Conservation (phyloP, 2,113 vertebrate genomes). For the Synchiropus splendidus region DNA sequence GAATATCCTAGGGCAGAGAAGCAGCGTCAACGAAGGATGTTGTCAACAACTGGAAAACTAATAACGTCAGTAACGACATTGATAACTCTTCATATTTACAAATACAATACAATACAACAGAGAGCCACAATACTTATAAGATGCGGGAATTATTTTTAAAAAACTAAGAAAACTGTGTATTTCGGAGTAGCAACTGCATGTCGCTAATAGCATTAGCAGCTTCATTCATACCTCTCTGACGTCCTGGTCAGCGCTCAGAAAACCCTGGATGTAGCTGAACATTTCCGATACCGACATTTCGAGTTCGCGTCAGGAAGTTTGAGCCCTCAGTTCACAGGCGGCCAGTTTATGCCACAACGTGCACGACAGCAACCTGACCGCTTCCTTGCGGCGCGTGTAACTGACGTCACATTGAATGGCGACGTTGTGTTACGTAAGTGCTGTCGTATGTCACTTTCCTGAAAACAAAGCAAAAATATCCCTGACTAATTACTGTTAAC, state of each 20-base stretch:
- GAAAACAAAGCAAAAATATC: too few species aligned
- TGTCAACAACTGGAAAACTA: too few species aligned
- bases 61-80: too few species aligned
- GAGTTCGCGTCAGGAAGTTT: fast-evolving
- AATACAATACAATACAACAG: neutral
- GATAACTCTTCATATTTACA: neutral
- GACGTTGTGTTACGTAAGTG: too few species aligned
- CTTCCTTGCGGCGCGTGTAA: neutral
- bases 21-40: too few species aligned
- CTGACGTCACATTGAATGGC: neutral
- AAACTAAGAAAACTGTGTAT: too few species aligned
- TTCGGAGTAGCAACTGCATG: neutral
- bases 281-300: slow-evolving; percentile 90
- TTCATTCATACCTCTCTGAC: slow-evolving; percentile 74
- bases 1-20: slow-evolving; percentile 75
- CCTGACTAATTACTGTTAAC: too few species aligned
- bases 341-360: too few species aligned
- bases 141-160: too few species aligned
- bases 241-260: slow-evolving; percentile 86
- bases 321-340: neutral
- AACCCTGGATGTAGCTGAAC: slow-evolving; percentile 84
- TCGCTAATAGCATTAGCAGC: neutral
- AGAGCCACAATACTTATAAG: too few species aligned
- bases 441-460: too few species aligned
- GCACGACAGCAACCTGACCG: too few species aligned